Conservation (phyloP, 2,797 vertebrate genomes). For the Lateolabrax maculatus region DNA sequence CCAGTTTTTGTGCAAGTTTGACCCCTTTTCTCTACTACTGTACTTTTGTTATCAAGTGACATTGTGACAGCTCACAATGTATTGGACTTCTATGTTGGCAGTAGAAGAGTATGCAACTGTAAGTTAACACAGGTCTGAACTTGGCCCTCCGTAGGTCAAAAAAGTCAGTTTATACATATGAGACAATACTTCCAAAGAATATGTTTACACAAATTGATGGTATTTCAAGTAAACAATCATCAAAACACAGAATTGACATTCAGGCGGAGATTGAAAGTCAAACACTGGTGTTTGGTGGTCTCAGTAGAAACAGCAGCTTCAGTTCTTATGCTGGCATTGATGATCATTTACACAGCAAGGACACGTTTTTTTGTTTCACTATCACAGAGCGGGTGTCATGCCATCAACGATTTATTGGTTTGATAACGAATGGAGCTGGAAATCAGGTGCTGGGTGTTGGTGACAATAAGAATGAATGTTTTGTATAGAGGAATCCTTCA, state of each 20-base stretch:
- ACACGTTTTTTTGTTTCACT: slow-evolving; percentile 30
- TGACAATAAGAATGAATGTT: slow-evolving; percentile 73
- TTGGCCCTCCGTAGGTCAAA: background rate
- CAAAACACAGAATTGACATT: background rate
- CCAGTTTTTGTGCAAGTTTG: no score
- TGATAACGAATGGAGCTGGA: slow-evolving; percentile 72
- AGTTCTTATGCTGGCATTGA: background rate
- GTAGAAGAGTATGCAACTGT: background rate
- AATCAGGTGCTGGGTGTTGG: slow-evolving; percentile 64
- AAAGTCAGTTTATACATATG: background rate
- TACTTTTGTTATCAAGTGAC: background rate
- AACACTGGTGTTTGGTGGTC: background rate
- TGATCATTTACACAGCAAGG: background rate
- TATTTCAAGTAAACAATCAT: background rate
- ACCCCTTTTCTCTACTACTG: no score
- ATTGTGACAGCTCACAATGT: background rate
- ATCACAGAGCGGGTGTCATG: slow-evolving; percentile 23
- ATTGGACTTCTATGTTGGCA: background rate
- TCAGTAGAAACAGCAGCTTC: background rate
- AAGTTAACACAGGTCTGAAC: background rate
- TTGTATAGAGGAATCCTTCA: slow-evolving; percentile 65
- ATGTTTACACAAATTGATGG: no score
- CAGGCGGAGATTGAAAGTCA: background rate
- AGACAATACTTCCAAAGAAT: background rate
- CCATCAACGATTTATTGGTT: slow-evolving; percentile 72